These are phyloP conservation scores for Anolis carolinensis DNA, from an alignment of 2,113 vertebrate species.

Conservation along the genomic window DNA sequence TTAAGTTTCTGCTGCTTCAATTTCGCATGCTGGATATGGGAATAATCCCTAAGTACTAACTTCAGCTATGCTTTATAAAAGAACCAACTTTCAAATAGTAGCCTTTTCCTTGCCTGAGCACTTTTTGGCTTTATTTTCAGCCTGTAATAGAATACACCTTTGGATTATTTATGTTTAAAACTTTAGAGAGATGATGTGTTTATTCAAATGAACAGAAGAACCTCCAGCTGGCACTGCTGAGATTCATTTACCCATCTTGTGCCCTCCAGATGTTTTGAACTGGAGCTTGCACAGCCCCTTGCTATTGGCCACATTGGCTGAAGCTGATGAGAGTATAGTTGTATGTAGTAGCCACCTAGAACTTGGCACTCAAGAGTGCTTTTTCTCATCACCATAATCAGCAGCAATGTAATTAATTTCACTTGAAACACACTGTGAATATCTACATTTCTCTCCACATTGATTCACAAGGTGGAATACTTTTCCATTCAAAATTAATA, in stretches of 20 bases:
- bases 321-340: not conserved
- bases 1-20: slow-evolving; percentile 45
- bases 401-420: not conserved
- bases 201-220: not conserved
- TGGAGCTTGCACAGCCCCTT: not conserved
- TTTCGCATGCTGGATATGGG: slow-evolving; percentile 16
- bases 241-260: not conserved
- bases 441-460: not conserved
- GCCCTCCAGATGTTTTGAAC: not conserved
- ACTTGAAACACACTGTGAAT: not conserved
- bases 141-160: not conserved
- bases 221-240: not conserved
- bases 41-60: slow-evolving; percentile 45
- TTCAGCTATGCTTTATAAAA: slow-evolving; percentile 44
- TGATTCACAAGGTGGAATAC: too few relatives aligned
- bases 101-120: not conserved
- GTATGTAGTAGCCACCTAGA: not conserved
- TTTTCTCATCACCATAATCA: not conserved
- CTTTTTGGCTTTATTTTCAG: not conserved
- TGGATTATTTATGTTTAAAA: not conserved
- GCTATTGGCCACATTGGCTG: not conserved
- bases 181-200: not conserved
- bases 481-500: not conserved
- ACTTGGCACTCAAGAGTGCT: not conserved
- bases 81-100: not conserved